Base-by-base conservation (phyloP, 35 echinoderm and acorn worm species). In the Holothuria glaberrima region DNA sequence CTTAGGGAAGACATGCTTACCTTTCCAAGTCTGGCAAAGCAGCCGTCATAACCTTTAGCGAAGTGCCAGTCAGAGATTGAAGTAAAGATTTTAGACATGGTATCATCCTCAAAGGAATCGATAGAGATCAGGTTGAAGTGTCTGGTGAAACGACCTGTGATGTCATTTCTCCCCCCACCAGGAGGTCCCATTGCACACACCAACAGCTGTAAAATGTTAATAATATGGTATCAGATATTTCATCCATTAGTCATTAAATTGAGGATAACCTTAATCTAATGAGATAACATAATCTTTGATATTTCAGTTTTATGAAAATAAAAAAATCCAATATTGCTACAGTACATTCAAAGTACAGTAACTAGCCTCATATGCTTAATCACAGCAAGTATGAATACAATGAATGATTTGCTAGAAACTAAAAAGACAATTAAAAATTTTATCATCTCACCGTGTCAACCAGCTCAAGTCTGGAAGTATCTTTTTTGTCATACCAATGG, bases 401-500 rank as follows among this genome's bases (percentile, higher is more conserved):
- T 54, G 50, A 17, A 54, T 2, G 50, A 54, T 17, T 54, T 54
- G 1, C 5, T 5, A 14, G 50, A 54, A 17, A 69, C 16, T 13
- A 18, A 69, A 69, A 29, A 69, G 25, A 33, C 22, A 69, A 69
- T 69, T 41, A 16, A 34, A 46, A 68, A 88, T 5, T 30, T 21
- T 12, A 25, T 25, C n/a, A 67, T 86, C 92, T 92, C 69, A 98
- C 95, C 34, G 83, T 91, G 60, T 98, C 95, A 41, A 89, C 69
- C 44, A 94, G 83, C 62, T 94, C 93, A 35, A 94, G 87, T 48
- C 94, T 90, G 21, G 95, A 98, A 0, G 96, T 98, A 56, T 98
- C 96, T 69, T 98, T 98, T 88, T 92, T 98, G 71, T 98, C 96
- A 68, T 86, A 98, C 96, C 96, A 98, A 84, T 98, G 96, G 35